These are phyloP conservation scores for Cataglyphis hispanica DNA, from an alignment of 1,140 invertebrate genomes.

Conservation along the genomic window DNA sequence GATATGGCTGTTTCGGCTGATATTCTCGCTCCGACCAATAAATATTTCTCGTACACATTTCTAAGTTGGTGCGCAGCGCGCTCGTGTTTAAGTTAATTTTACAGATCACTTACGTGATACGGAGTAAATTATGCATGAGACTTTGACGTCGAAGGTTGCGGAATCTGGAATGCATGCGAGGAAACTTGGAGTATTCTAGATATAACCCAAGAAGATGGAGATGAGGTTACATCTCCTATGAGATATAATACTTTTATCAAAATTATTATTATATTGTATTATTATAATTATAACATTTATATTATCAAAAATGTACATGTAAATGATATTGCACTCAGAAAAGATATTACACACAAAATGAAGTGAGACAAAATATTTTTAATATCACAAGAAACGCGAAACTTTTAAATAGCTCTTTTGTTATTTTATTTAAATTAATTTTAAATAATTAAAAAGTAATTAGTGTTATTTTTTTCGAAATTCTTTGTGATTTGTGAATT, in stretches of 20 bases:
- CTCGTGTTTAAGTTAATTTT: conserved; percentile 42
- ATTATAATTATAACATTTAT: background rate
- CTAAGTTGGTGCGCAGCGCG: background rate
- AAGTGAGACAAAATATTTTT: no score
- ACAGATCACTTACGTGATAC: conserved; percentile 35
- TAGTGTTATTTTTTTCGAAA: background rate
- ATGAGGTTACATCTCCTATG: background rate
- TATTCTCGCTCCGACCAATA: background rate
- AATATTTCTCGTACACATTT: conserved; percentile 35
- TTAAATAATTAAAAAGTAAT: background rate
- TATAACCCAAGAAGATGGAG: background rate
- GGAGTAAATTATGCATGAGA: conserved; percentile 41
- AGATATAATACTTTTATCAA: conserved; percentile 13
- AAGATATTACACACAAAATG: no score
- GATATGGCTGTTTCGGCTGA: conserved; percentile 16
- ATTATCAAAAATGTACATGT: background rate
- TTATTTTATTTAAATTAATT: background rate
- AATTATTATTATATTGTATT: conserved; percentile 28
- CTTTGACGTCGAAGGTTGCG: background rate
- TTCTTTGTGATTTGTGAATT: background rate
- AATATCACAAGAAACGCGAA: background rate
- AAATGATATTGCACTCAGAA: background rate
- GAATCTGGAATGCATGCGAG: conserved; percentile 23
- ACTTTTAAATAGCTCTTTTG: background rate
- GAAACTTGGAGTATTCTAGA: conserved; percentile 14